Evolutionary conservation across 2,797 vertebrate genomes (phyloP), one percentile per base, ranked within the genome.

Genomic region (Chrosomus eos): DNA sequence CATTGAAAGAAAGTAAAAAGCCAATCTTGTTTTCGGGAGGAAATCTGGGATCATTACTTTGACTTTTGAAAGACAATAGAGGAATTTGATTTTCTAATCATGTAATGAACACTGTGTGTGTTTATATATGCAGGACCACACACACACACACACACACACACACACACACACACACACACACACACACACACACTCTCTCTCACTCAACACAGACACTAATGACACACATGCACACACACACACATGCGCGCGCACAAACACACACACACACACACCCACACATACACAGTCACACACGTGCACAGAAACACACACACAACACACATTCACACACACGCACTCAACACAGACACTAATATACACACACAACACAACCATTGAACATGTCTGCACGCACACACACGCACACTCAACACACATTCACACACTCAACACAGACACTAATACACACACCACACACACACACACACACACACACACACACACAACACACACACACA

Each of bases 1-100:
- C 28, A 82, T 26, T 55, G 36, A 66, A 83, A 51, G 60, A 75
- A 75, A 38, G 71, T 23, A 74, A 48, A 80, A 67, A 83, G 58
- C 31, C 33, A 38, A 76, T 83, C 45, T 83, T 0, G 9, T 43
- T 74, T 64, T 82, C 38, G 23, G 40, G 36, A 72, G 68, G 68
- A 70, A 43, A 82, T 82, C 71, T 82, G 70, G 28, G 40, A 74
- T 74, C 40, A 73, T 26, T 64, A 62, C 55, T 13, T 38, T 81
- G 79, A 55, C 48, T 26, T 74, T 74, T 48, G 36, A 16, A 82
- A 74, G 55, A 31, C 40, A 45, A 72, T 8, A 11, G 68, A 45
- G 55, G 70, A 73, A 64, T 74, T 82, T 1, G 28, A 74, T 73
- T 82, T 64, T 64, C 21, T 64, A 82, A 82, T 55, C 26, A 13